Evolutionary conservation across 2,888 invertebrate species (phyloP), one percentile per base, ranked within the genome.

Genomic region (Apodemia mormo): DNA sequence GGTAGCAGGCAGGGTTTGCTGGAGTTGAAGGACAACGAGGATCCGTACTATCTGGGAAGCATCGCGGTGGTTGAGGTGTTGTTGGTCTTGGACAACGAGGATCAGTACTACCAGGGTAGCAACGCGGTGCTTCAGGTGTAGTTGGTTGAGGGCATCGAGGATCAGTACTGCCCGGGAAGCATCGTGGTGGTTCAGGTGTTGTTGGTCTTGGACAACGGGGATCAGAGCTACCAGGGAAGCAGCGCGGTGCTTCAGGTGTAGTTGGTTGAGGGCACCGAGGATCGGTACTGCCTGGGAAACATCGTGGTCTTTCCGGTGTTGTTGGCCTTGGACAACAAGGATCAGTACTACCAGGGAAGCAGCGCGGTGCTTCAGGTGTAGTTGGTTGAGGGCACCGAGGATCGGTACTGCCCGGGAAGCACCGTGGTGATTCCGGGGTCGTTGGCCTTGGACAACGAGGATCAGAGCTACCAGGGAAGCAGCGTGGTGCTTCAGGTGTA

Each of bases 291-390:
- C 78, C 80, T 76, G 76, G 80, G 76, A 77, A 84, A 77, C 75
- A 81, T 73, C 70, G 66, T 30, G 79, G 76, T 67, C 58, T 68
- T 37, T 61, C 70, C 22, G 74, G 78, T 64, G 70, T 75, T 43
- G 75, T 69, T 12, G 73, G 72, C 43, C 77, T 75, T 12, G 74
- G 37, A 6, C 37, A 37, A 3, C 37, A 6, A 37, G 37, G 80
- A 71, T 88, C 85, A 0, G 65, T 71, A 3, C 84, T 82, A 10
- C 85, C 87, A 2, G 72, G 88, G 67, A 78, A 89, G 66, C 89
- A 89, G 3, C 76, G 76, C 0, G 83, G 82, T n/a, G 75, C 79
- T 75, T 73, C 81, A 74, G 73, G 82, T 61, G 73, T 85, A 74
- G 78, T 73, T 66, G 74, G 81, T 12, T 69, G 10, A 68, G 76